A percentile compares a stretch with the other conserved stretches of the same genome.
Conservation (phyloP, 2,797 vertebrate genomes). For the Tauraco hartlaubi region DNA sequence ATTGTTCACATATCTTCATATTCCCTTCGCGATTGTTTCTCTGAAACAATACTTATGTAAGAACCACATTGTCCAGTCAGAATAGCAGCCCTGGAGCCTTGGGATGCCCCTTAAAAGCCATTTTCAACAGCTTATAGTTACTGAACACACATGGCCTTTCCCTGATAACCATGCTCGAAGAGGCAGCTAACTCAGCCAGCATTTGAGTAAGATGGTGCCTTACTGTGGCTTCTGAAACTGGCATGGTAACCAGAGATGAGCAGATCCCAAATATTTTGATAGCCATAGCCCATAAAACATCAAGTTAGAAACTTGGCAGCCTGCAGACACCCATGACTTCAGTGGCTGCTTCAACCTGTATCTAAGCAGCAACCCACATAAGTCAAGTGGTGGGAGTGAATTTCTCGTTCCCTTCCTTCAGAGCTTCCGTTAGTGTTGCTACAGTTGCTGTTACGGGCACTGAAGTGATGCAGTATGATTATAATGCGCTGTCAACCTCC, state of each 20-base stretch:
- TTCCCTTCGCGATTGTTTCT: neutral
- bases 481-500: neutral
- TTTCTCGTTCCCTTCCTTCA: conserved; percentile 42
- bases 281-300: conserved; percentile 7
- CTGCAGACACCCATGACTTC: conserved; percentile 26
- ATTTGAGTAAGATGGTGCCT: neutral
- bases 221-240: neutral
- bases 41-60: conserved; percentile 6
- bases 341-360: conserved; percentile 16
- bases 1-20: neutral
- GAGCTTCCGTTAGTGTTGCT: conserved; percentile 16
- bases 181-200: neutral
- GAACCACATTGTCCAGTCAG: neutral
- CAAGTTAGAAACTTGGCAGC: neutral
- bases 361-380: conserved; percentile 35
- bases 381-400: conserved; percentile 49
- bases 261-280: conserved; percentile 65
- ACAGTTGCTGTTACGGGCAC: neutral
- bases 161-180: neutral
- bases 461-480: neutral
- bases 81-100: neutral
- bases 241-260: neutral
- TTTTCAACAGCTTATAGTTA: neutral
- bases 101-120: neutral
- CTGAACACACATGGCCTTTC: neutral